Percentiles rank a stretch among this genome's conserved stretches.
Evolutionary conservation across 2,888 invertebrate species (phyloP).

Genomic region (Cremastobaeus sp.): DNA sequence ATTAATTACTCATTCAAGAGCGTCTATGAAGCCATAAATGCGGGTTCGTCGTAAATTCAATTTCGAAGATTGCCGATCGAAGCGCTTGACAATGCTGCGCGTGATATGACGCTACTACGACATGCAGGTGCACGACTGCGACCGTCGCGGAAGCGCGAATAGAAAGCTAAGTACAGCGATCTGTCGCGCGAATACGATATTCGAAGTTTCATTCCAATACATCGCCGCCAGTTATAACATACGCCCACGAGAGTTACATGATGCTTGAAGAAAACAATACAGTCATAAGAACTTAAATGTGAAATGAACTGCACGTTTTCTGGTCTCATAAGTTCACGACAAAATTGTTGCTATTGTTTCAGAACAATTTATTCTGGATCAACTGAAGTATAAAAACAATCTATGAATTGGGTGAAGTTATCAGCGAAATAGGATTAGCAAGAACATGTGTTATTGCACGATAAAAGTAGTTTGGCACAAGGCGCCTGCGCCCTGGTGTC

Average conservation of each 20-base stretch:
- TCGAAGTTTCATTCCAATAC: slow-evolving; percentile 25
- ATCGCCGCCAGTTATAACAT: slow-evolving; percentile 15
- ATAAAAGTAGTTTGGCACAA: no score
- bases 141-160: slow-evolving; percentile 55
- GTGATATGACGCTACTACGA: slow-evolving; percentile 27
- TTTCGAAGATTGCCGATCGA: slow-evolving; percentile 17
- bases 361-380: no score
- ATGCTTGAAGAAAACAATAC: slow-evolving; percentile 28
- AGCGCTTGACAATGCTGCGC: slow-evolving; percentile 35
- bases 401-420: no score
- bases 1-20: slow-evolving; percentile 19
- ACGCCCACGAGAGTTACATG: slow-evolving; percentile 33
- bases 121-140: slow-evolving; percentile 53
- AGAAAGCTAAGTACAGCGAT: slow-evolving; percentile 52
- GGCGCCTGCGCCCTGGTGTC: no score
- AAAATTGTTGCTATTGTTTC: no score
- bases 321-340: no score
- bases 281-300: no score
- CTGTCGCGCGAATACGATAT: slow-evolving; percentile 43
- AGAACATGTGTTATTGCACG: no score
- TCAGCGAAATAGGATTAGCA: no score
- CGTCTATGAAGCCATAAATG: slow-evolving; percentile 25
- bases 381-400: no score
- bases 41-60: slow-evolving; percentile 23
- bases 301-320: no score